Evolutionary conservation across 2,888 invertebrate species (phyloP).

Genomic region (Drosophila imparisetae): DNA sequence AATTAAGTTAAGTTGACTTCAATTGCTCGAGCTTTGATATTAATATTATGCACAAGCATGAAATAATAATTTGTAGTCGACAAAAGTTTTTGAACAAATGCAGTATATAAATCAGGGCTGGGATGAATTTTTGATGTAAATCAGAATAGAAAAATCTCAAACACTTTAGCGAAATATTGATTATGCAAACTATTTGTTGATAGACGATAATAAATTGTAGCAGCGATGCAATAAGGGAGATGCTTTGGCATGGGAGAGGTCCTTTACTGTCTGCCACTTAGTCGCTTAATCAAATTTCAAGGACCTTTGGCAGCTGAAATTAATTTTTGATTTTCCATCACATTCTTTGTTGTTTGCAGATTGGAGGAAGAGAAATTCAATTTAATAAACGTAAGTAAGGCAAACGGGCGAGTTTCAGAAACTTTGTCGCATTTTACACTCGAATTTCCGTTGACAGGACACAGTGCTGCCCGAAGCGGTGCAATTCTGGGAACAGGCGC

Average conservation of each 20-base stretch:
- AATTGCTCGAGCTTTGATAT: background rate
- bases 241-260: background rate
- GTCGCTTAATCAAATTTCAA: background rate
- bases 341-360: slow-evolving; percentile 86
- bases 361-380: slow-evolving; percentile 93
- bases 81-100: background rate
- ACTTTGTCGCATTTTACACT: slow-evolving; percentile 6
- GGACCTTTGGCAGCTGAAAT: background rate
- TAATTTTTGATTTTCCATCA: background rate
- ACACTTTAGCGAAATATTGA: background rate
- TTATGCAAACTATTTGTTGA: background rate
- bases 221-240: background rate
- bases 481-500: slow-evolving; percentile 96
- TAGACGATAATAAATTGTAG: background rate
- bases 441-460: slow-evolving; percentile 86
- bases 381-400: slow-evolving; percentile 93
- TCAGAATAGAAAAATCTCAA: background rate
- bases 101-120: background rate
- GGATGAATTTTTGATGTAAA: background rate
- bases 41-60: background rate
- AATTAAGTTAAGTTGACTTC: background rate
- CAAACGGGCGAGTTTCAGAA: background rate
- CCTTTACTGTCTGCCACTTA: background rate
- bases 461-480: slow-evolving; percentile 96
- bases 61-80: background rate